Base-by-base conservation (phyloP, 1,140 invertebrate genomes). In the Manduca sexta region DNA sequence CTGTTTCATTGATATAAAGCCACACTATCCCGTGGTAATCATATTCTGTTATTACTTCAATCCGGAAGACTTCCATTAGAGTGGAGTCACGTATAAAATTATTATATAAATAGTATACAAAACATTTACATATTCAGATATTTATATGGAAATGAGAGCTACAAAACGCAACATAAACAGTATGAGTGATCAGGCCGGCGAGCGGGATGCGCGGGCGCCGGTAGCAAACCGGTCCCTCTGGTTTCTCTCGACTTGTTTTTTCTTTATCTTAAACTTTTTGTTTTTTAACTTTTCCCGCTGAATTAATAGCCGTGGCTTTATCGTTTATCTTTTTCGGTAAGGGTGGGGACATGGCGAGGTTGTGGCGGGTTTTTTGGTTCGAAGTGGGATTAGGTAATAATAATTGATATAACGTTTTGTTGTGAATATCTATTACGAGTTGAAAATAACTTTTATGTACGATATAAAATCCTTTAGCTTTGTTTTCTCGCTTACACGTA, bases 221-320 rank as follows among this genome's bases (percentile, higher is more conserved):
- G 63, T 56, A 69, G 57, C 60, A 14, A 26, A 66, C 63, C 51
- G 56, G 61, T 64, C 26, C 12, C n/a, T 12, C 10, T 12, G 7
- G 2, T 6, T 39, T 45, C n/a, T 44, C 45, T 58, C 21, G n/a
- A 38, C 40, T 49, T 43, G 55, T 59, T 55, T 56, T 65, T 61
- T 52, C 55, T 56, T 56, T 53, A 45, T 14, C 15, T 43, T 16
- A 12, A n/a, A n/a, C 37, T 42, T 50, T 61, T 57, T 54, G 39
- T 45, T 46, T 62, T 53, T 62, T 49, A 34, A 44, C 15, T 39
- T 49, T 53, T 49, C 42, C 46, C 52, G 56, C 50, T 39, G 52
- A 62, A 69, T 61, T 69, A 64, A 64, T 64, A 56, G 59, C 56
- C 52, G 44, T 46, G 49, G 18, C 60, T 53, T 61, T 64, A 64